Evolutionary conservation across 2,113 vertebrate genomes (phyloP), one percentile per base, ranked within the genome.

Genomic region (Prolemur simus): DNA sequence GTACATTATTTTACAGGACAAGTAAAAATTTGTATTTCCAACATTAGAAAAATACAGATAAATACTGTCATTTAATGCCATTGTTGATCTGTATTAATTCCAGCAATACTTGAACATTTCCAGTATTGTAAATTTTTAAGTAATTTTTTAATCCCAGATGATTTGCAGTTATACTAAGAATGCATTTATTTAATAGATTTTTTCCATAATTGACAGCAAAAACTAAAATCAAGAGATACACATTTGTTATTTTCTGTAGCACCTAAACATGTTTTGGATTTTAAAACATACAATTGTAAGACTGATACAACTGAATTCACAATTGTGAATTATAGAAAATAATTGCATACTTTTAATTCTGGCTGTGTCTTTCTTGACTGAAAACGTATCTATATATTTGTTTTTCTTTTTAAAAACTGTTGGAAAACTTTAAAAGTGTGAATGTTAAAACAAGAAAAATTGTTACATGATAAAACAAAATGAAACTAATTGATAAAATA

Each of bases 61-160:
- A 88, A 87, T 87, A 74, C n/a, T 1, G 78, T 81, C 29, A 77
- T 93, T 97, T 98, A 89, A 94, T 87, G 86, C 86, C 81, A 90
- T 56, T 69, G 18, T 87, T 97, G 68, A 96, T 83, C 6, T 96
- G 71, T 54, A 88, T 88, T 87, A 96, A 60, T 87, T 73, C 87
- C 85, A 96, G 85, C 52, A 87, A 8, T 34, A 37, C 60, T 95
- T 20, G 47, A 82, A 87, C 84, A 27, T 4, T 5, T 76, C 63
- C 47, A 64, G 3, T 60, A 68, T 34, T 87, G 11, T 68, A 86
- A 84, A 85, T 11, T 88, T n/a, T 68, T 74, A 49, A 71, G 86
- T 60, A 2, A 82, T 29, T 74, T n/a, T 96, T 45, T 42, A 92
- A 60, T 92, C 64, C 13, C 39, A 89, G 1, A 8, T 37, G 1